Base-by-base conservation (phyloP, 2,888 invertebrate species). In the Neocrepidodera transversa region DNA sequence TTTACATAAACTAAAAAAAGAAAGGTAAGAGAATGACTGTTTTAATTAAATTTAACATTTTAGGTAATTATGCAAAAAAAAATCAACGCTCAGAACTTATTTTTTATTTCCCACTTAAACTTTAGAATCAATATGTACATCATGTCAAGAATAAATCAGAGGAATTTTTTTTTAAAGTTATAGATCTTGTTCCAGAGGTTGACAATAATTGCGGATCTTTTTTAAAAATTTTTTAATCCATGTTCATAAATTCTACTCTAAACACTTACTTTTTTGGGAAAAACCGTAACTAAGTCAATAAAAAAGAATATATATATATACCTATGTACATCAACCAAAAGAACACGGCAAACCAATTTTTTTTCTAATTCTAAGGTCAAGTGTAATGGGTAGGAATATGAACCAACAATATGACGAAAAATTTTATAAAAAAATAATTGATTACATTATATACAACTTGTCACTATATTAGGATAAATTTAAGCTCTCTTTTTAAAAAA, bases 251-350 rank as follows among this genome's bases (percentile, higher is more conserved):
- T 36, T 47, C 54, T 54, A 54, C 11, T 35, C 54, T 54, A 54
- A 45, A 54, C 54, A 54, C 26, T 45, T 36, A 53, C 40, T 10
- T 32, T n/a, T 36, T 54, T n/a, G 54, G 45, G 36, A 45, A 53
- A 53, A 45, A 26, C 13, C 23, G 14, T 20, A 45, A 35, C 18
- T 32, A 43, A 32, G n/a, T 23, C 23, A 38, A 54, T 54, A 54
- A 45, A 54, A 51, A 54, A 28, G 28, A 36, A 49, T 16, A 57
- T 42, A 36, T 55, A 43, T 48, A 48, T 60, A 56, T 56, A 56
- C 56, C 60, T 60, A 60, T 60, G 43, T 60, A 60, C 60, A 60
- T 56, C 35, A 60, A 56, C 60, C 48, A 55, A 56, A 56, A 54
- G 43, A 60, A 47, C 47, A 60, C 47, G 47, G 56, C 55, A 56